Conservation (phyloP, 92 coral and sea anemone genomes). For the Epizoanthus illoricatus region DNA sequence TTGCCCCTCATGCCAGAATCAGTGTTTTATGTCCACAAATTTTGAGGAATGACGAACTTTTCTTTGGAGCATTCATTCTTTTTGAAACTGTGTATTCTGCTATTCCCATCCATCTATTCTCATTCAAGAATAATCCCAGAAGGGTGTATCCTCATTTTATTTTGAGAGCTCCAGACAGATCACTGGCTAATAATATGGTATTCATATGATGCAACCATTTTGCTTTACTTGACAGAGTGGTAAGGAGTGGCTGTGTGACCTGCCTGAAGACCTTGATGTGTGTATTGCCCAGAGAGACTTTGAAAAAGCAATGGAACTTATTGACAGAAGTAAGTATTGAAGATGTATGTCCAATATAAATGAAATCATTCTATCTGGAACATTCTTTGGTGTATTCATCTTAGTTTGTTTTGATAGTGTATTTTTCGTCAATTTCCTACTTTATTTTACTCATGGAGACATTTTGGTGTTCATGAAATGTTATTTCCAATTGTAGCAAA, state of each 20-base stretch:
- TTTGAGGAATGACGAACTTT: no score
- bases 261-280: conserved; percentile 95
- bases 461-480: neutral
- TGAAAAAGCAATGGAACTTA: conserved; percentile 92
- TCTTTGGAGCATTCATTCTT: no score
- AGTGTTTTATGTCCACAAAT: no score
- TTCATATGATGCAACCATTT: conserved; percentile 10
- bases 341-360: no score
- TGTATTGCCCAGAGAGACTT: conserved; percentile 98
- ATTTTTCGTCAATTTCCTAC: neutral
- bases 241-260: conserved; percentile 86
- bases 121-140: no score
- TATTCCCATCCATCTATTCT: neutral
- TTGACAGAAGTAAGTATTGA: conserved; percentile 76
- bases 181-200: neutral
- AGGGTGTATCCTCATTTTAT: conserved; percentile 12
- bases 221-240: conserved; percentile 44
- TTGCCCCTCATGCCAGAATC: no score
- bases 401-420: neutral
- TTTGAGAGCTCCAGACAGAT: neutral
- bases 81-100: no score
- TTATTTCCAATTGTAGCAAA: conserved; percentile 56
- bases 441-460: neutral
- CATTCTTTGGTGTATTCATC: neutral
- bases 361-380: neutral